Evolutionary conservation across 2,797 vertebrate species (phyloP), one percentile per base, ranked within the genome.

Genomic region (Amphiprion clarkii): DNA sequence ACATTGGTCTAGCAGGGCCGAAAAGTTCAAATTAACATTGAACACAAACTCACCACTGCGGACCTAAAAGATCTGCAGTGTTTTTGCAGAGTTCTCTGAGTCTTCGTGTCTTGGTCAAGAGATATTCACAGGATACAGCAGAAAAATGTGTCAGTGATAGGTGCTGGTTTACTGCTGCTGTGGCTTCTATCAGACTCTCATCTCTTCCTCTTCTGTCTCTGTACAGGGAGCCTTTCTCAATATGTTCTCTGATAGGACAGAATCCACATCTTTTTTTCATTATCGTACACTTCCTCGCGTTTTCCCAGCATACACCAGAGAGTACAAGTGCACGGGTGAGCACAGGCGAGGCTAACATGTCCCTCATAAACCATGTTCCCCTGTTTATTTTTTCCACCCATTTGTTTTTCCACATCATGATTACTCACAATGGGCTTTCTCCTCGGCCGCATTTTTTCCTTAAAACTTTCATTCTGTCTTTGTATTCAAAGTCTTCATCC

Each of bases 401-500:
- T 73, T 54, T 78, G 56, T 70, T 87, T 76, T 72, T 68, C 55
- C 59, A 75, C 82, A 71, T 86, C 59, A 11, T 81, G 63, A 88
- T 89, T 87, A 83, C 78, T 81, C 74, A 76, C 82, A 78, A 70
- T 70, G 49, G 76, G 71, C 57, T 53, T 51, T 65, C 59, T 61
- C 25, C 69, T 78, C 21, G 21, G 55, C 67, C 59, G 31, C 44
- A 29, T 74, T 85, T 61, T 69, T 46, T 53, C 67, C 70, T 48
- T 56, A 19, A 60, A 48, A 54, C 65, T 76, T 82, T 75, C 53
- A 40, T 86, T 73, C 58, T 70, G 8, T 87, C 67, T 71, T 66
- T 67, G 57, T 85, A 84, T 83, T 85, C 80, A 83, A 83, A 89
- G 86, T 88, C 84, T 86, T 85, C 87, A 82, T 83, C 85, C 79